A percentile compares a stretch with the other conserved stretches of the same genome.
These are phyloP conservation scores for Seriola quinqueradiata DNA, from an alignment of 2,113 vertebrate species.

Conservation along the genomic window DNA sequence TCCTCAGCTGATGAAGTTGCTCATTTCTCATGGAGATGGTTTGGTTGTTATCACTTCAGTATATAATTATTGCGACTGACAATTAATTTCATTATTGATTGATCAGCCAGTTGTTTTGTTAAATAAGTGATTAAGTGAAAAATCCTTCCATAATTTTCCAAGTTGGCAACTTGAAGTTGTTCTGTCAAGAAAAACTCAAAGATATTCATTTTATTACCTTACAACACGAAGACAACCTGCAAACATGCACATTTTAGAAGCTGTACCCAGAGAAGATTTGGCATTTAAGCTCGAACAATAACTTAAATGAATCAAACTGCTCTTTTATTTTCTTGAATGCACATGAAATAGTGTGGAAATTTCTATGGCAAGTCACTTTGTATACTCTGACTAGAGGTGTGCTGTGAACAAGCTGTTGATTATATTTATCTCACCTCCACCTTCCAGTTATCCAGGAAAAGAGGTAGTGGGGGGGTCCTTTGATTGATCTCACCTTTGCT, in stretches of 20 bases:
- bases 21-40: no score
- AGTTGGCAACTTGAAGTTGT: not conserved
- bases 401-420: constrained; percentile 35
- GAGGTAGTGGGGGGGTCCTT: constrained; percentile 26
- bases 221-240: not conserved
- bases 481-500: constrained; percentile 47
- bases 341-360: not conserved
- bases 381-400: constrained; percentile 17
- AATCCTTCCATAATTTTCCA: not conserved
- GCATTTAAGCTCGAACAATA: not conserved
- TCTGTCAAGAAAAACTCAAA: not conserved
- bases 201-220: not conserved
- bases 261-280: not conserved
- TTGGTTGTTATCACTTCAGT: no score
- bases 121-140: no score
- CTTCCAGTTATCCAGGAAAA: constrained; percentile 53
- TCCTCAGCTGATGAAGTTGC: no score
- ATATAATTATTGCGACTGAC: no score
- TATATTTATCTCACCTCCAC: constrained; percentile 51
- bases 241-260: not conserved
- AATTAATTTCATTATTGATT: not conserved
- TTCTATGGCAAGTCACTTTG: constrained; percentile 21
- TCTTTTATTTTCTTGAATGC: not conserved
- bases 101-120: not conserved
- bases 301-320: not conserved